phyloP scores from a whole-genome alignment of 2,797 vertebrate species.

The Oreortyx pictus region DNA sequence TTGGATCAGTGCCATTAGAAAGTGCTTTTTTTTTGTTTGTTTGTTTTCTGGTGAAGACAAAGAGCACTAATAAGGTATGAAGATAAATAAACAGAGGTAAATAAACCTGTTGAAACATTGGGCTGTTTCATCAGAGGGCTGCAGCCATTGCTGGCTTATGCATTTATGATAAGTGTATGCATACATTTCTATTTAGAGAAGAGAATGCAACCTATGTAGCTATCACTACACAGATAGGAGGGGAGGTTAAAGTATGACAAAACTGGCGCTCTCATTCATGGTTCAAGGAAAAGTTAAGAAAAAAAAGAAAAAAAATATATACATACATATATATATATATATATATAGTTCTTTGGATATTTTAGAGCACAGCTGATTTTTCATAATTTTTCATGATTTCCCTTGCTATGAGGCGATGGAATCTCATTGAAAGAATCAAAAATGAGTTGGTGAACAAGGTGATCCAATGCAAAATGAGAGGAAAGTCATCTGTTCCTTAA shows the following conservation, averaged over 20 bases:
- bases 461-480: neutral
- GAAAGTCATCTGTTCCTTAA: neutral
- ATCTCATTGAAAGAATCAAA: neutral
- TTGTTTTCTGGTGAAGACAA: conserved; percentile 22
- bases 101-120: conserved; percentile 18
- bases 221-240: neutral
- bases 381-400: neutral
- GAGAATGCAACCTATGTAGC: neutral
- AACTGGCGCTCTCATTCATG: neutral
- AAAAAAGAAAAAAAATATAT: too few relatives aligned
- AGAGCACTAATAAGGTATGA: conserved; percentile 30
- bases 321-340: too few relatives aligned
- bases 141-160: neutral
- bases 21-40: neutral
- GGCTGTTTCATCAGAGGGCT: conserved; percentile 4
- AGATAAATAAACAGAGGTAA: conserved; percentile 47
- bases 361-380: neutral
- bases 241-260: neutral
- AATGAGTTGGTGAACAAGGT: neutral
- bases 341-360: neutral
- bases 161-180: neutral
- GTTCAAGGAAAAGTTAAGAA: neutral
- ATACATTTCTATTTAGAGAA: neutral
- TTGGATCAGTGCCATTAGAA: neutral
- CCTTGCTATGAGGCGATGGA: neutral